Evolutionary conservation across 2,797 vertebrate genomes (phyloP).

Genomic region (Takifugu ocellatus): DNA sequence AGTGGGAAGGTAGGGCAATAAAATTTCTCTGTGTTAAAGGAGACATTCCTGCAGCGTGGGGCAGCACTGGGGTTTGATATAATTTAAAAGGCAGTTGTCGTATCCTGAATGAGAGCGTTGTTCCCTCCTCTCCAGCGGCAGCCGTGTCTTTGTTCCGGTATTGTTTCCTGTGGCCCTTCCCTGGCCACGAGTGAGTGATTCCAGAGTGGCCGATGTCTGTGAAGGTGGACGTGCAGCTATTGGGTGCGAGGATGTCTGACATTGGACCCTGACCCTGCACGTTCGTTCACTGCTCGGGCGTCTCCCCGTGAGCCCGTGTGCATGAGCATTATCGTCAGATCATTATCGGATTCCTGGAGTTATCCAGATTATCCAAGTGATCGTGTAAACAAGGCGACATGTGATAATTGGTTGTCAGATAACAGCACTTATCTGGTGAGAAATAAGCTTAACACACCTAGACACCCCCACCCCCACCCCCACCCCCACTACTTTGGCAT

Average conservation of each 20-base stretch:
- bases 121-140: constrained; percentile 8
- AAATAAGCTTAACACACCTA: too few relatives aligned
- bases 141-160: constrained; percentile 31
- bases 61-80: constrained; percentile 45
- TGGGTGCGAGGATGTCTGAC: background rate
- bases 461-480: too few relatives aligned
- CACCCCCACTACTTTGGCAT: too few relatives aligned
- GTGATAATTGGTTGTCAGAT: too few relatives aligned
- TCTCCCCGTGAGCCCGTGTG: too few relatives aligned
- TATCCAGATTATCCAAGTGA: too few relatives aligned
- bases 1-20: constrained; percentile 61
- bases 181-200: constrained; percentile 1
- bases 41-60: constrained; percentile 52
- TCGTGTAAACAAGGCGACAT: too few relatives aligned
- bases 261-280: too few relatives aligned
- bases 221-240: constrained; percentile 8
- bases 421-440: too few relatives aligned
- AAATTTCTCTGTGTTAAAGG: constrained; percentile 51
- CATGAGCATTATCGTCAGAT: too few relatives aligned
- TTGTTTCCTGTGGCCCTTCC: constrained; percentile 19
- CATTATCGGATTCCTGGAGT: too few relatives aligned
- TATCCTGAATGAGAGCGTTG: constrained; percentile 50
- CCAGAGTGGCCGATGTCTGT: constrained; percentile 3
- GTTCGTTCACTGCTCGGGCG: too few relatives aligned
- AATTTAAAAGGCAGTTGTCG: constrained; percentile 65